Evolutionary conservation across 2,797 vertebrate genomes (phyloP).

Genomic region (Parotocinclus haroldoi): DNA sequence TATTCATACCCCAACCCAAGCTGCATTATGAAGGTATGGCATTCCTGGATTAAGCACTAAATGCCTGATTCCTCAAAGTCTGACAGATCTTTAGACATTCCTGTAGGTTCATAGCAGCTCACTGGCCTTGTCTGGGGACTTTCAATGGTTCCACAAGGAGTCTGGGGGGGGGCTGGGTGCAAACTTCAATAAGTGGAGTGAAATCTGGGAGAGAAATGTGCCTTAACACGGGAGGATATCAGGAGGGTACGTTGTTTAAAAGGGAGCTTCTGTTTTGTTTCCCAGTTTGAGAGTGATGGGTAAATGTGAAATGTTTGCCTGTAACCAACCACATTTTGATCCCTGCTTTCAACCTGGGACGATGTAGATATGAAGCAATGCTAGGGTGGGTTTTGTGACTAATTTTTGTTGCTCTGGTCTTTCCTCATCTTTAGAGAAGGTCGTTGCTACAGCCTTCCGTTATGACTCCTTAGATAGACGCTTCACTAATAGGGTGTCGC

Average conservation of each 20-base stretch:
- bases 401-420: not conserved
- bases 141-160: constrained; percentile 55
- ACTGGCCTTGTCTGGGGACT: constrained; percentile 62
- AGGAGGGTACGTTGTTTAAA: constrained; percentile 39
- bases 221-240: constrained; percentile 59
- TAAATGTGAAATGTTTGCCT: constrained; percentile 12
- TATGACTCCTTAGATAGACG: constrained; percentile 58
- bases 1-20: constrained; percentile 4
- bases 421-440: constrained; percentile 19
- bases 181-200: constrained; percentile 53
- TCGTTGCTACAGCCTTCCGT: constrained; percentile 61
- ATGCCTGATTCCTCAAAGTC: constrained; percentile 35
- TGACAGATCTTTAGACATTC: constrained; percentile 13
- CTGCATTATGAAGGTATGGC: constrained; percentile 23
- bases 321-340: constrained; percentile 11
- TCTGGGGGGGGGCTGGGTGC: constrained; percentile 55
- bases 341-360: constrained; percentile 3
- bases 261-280: constrained; percentile 1
- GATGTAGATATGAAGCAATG: constrained; percentile 26
- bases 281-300: not conserved
- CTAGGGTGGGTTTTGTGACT: constrained; percentile 8
- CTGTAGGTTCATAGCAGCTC: constrained; percentile 50
- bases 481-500: constrained; percentile 54
- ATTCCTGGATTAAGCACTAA: constrained; percentile 24
- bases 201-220: constrained; percentile 55